phyloP scores from a whole-genome alignment of 2,888 invertebrate species.

The Amblyjoppa fuscipennis region DNA sequence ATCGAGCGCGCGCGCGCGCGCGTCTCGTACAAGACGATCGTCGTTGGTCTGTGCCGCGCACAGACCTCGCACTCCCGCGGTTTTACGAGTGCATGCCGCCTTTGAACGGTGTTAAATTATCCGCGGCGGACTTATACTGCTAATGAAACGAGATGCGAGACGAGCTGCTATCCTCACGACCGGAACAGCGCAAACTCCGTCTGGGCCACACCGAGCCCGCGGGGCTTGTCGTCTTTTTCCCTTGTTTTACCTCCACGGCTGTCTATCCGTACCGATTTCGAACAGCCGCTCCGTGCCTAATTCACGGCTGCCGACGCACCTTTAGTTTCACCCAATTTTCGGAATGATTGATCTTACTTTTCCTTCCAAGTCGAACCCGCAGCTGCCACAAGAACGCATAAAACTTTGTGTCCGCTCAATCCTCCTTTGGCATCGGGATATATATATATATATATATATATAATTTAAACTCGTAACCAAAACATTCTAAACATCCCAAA shows the following conservation, averaged over 20 bases:
- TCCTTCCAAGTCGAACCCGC: conserved; percentile 5
- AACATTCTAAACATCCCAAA: neutral
- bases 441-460: too few species aligned
- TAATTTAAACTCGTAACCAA: neutral
- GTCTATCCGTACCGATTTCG: conserved; percentile 47
- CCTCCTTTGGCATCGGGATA: too few species aligned
- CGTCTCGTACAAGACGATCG: conserved; percentile 30
- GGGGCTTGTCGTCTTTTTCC: conserved; percentile 16
- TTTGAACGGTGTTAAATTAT: conserved; percentile 68
- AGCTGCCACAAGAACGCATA: neutral
- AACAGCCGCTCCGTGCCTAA: conserved; percentile 53
- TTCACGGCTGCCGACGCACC: conserved; percentile 51
- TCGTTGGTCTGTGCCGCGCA: conserved; percentile 4
- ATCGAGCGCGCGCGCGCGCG: conserved; percentile 17
- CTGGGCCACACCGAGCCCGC: neutral
- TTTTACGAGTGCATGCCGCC: conserved; percentile 64
- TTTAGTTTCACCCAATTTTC: conserved; percentile 62
- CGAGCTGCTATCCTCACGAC: conserved; percentile 57
- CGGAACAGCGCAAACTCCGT: conserved; percentile 11
- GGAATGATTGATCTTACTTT: conserved; percentile 60
- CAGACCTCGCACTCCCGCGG: conserved; percentile 34
- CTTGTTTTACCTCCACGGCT: conserved; percentile 24
- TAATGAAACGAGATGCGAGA: conserved; percentile 68
- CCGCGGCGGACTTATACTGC: conserved; percentile 67
- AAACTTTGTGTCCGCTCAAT: neutral